Evolutionary conservation across 2,888 invertebrate species (phyloP).

Genomic region (Eristalis arbustorum): DNA sequence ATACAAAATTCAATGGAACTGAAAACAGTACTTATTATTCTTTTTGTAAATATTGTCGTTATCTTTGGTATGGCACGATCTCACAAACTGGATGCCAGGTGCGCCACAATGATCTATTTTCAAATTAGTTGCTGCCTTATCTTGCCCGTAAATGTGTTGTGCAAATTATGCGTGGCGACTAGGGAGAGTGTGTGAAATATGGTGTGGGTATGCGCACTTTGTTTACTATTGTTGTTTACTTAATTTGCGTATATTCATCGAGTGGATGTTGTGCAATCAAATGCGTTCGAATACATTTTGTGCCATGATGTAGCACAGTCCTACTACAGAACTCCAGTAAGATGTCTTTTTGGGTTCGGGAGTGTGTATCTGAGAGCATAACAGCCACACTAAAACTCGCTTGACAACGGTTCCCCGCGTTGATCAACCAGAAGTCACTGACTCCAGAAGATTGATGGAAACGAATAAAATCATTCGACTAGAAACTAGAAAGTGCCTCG

Average conservation of each 20-base stretch:
- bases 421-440: not conserved
- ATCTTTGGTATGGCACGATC: not conserved
- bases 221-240: too few species aligned
- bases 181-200: not conserved
- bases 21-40: not conserved
- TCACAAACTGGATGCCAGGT: not conserved
- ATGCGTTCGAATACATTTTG: too few species aligned
- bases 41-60: not conserved
- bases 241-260: too few species aligned
- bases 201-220: too few species aligned
- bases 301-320: too few species aligned
- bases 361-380: not conserved
- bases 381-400: not conserved
- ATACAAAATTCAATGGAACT: not conserved
- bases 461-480: not conserved
- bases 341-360: too few species aligned
- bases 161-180: not conserved
- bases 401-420: not conserved
- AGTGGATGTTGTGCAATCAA: too few species aligned
- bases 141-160: not conserved
- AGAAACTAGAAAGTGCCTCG: not conserved
- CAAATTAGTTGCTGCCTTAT: not conserved
- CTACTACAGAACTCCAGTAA: too few species aligned
- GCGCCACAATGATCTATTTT: not conserved
- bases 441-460: not conserved